Evolutionary conservation across 2,888 invertebrate genomes (phyloP).

Genomic region (Stegana nigrithorax): DNA sequence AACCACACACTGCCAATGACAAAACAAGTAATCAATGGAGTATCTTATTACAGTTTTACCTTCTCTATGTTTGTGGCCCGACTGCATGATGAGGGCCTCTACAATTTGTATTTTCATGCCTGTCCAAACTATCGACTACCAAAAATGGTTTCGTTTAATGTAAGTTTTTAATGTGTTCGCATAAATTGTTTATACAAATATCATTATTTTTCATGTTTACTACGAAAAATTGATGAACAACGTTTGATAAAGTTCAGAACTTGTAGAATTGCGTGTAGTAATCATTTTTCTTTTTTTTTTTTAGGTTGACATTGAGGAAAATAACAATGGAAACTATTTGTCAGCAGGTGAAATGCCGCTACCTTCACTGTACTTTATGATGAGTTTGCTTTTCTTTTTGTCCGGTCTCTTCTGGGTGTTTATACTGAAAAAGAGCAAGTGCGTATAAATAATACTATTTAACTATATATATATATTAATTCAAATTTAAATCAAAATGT

Average conservation of each 20-base stretch:
- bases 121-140: slow-evolving; percentile 80
- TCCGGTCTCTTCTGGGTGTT: slow-evolving; percentile 95
- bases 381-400: slow-evolving; percentile 88
- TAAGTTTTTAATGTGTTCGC: slow-evolving; percentile 67
- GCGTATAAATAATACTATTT: slow-evolving; percentile 43
- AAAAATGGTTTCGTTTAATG: slow-evolving; percentile 74
- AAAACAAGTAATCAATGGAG: slow-evolving; percentile 70
- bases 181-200: neutral
- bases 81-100: slow-evolving; percentile 87
- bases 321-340: slow-evolving; percentile 85
- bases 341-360: slow-evolving; percentile 98
- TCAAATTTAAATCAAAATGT: no score
- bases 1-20: slow-evolving; percentile 72
- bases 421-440: slow-evolving; percentile 83
- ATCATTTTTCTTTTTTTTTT: slow-evolving; percentile 24
- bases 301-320: slow-evolving; percentile 88
- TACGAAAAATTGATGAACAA: no score
- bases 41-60: slow-evolving; percentile 62
- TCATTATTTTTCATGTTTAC: neutral
- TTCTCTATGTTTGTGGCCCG: slow-evolving; percentile 83
- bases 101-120: slow-evolving; percentile 94
- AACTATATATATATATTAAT: neutral
- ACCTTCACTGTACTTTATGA: slow-evolving; percentile 91
- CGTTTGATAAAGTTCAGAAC: no score
- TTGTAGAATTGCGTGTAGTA: no score